A percentile compares a stretch with the other conserved stretches of the same genome.
Evolutionary conservation across 2,113 vertebrate species (phyloP).

Genomic region (Catharus fuscescens): DNA sequence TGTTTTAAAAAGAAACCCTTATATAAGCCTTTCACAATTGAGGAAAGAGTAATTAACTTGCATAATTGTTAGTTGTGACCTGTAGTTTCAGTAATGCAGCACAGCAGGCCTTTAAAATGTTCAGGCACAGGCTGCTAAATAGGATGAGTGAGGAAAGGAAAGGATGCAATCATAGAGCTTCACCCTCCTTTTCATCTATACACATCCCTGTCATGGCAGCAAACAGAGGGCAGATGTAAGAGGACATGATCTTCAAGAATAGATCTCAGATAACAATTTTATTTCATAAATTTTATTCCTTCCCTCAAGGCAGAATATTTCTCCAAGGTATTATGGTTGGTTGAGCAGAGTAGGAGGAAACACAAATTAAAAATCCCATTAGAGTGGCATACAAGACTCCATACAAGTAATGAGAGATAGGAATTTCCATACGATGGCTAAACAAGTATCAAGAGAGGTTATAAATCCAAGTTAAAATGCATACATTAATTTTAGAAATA

Average conservation of each 20-base stretch:
- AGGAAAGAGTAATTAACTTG: slow-evolving; percentile 51
- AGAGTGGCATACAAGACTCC: background rate
- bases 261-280: background rate
- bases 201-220: background rate
- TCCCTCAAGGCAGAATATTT: slow-evolving; percentile 7
- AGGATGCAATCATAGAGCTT: background rate
- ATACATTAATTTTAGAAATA: background rate
- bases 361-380: background rate
- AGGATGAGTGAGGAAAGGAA: background rate
- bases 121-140: background rate
- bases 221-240: background rate
- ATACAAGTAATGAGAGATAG: background rate
- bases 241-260: background rate
- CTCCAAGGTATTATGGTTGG: background rate
- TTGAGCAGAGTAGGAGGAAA: slow-evolving; percentile 1
- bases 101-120: background rate
- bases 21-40: slow-evolving; percentile 16
- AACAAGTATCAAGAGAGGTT: background rate
- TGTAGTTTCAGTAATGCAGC: background rate
- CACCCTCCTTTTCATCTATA: background rate
- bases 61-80: slow-evolving; percentile 30
- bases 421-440: background rate
- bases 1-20: slow-evolving; percentile 45
- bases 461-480: background rate
- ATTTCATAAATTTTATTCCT: background rate